Evolutionary conservation across 2,888 invertebrate genomes (phyloP).

Genomic region (Rhagonycha fulva): DNA sequence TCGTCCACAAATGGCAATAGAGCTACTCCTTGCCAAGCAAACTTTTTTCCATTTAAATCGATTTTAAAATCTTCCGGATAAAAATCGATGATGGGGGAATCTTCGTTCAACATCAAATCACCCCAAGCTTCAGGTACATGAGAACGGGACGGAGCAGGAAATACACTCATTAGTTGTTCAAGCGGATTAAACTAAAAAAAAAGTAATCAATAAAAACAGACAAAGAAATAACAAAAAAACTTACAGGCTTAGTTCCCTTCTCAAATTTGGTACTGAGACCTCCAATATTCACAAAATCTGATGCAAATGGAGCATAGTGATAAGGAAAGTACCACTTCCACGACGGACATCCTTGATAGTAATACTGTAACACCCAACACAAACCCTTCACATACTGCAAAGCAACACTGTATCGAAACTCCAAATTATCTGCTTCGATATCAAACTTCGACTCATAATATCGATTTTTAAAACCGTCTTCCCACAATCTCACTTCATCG

Average conservation of each 20-base stretch:
- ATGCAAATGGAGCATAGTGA: conserved; percentile 99
- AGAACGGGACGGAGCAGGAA: conserved; percentile 94
- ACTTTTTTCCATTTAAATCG: conserved; percentile 98
- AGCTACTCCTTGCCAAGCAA: conserved; percentile 99
- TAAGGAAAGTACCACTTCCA: conserved; percentile 99
- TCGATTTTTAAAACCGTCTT: conserved; percentile 96
- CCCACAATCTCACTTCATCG: conserved; percentile 92
- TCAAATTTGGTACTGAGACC: conserved; percentile 88
- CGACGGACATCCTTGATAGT: conserved; percentile 98
- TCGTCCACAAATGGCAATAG: conserved; percentile 98
- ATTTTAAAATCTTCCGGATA: conserved; percentile 98
- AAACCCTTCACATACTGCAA: conserved; percentile 94
- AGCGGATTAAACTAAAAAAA: conserved; percentile 84
- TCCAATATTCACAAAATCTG: conserved; percentile 92
- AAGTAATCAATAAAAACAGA: conserved; percentile 3
- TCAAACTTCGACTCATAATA: conserved; percentile 97
- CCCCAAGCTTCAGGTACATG: conserved; percentile 96
- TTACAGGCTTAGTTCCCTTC: conserved; percentile 84
- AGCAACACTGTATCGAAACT: conserved; percentile 90
- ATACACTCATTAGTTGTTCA: conserved; percentile 99
- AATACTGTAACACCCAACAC: conserved; percentile 98
- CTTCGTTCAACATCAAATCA: conserved; percentile 87
- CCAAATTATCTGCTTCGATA: conserved; percentile 72
- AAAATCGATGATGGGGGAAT: conserved; percentile 96
- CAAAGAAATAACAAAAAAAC: conserved; percentile 41